A percentile compares a stretch with the other conserved stretches of the same genome.
Evolutionary conservation across 2,888 invertebrate species (phyloP).

Genomic region (Silvanus unidentatus): DNA sequence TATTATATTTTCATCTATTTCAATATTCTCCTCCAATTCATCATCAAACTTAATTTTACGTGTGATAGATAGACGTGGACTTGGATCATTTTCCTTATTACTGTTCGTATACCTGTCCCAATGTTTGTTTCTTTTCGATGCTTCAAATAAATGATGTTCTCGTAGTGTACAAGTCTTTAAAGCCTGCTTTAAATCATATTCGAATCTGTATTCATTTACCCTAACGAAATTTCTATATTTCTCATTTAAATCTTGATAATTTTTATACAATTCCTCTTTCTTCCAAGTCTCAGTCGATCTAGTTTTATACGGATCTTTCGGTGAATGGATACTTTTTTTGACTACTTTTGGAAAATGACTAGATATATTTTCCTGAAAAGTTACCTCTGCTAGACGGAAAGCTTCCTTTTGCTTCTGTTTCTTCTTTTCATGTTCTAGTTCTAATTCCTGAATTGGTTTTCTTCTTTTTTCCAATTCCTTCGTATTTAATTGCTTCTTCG

Average conservation of each 20-base stretch:
- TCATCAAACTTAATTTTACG: too few relatives aligned
- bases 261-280: neutral
- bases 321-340: conserved; percentile 46
- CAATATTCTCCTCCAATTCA: too few relatives aligned
- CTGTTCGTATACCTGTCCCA: too few relatives aligned
- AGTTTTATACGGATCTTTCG: conserved; percentile 40
- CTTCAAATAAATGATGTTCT: too few relatives aligned
- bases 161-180: too few relatives aligned
- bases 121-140: too few relatives aligned
- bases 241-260: neutral
- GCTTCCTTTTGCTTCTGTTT: conserved; percentile 50
- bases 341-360: conserved; percentile 57
- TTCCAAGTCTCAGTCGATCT: neutral
- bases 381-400: conserved; percentile 52
- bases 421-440: conserved; percentile 54
- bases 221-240: too few relatives aligned
- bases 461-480: conserved; percentile 56
- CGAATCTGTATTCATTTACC: too few relatives aligned
- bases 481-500: conserved; percentile 57
- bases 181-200: too few relatives aligned
- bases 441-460: conserved; percentile 55
- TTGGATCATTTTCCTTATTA: too few relatives aligned
- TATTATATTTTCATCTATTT: too few relatives aligned
- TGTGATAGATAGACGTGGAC: too few relatives aligned
- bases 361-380: conserved; percentile 62